These are phyloP conservation scores for Tachysurus fulvidraco DNA, from an alignment of 2,113 vertebrate genomes.

Conservation along the genomic window DNA sequence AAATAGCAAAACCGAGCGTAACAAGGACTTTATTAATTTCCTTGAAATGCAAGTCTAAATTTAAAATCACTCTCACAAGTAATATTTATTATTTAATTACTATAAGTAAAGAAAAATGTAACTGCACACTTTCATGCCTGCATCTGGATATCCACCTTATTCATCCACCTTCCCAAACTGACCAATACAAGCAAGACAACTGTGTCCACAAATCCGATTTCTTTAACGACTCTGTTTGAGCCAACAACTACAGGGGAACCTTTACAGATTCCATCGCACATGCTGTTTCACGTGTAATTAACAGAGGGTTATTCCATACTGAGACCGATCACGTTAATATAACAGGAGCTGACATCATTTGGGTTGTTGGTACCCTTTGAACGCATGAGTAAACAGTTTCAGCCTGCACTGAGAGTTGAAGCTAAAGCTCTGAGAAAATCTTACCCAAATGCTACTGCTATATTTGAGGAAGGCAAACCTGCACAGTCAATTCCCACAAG, in stretches of 20 bases:
- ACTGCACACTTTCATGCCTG: not conserved
- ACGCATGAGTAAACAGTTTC: not conserved
- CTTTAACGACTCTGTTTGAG: not conserved
- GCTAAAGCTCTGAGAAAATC: not conserved
- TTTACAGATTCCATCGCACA: not conserved
- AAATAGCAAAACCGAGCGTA: not conserved
- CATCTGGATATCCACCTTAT: not conserved
- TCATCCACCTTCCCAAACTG: not conserved
- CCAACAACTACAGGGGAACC: not conserved
- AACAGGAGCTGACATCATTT: not conserved
- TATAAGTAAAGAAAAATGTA: not conserved
- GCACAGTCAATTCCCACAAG: not conserved
- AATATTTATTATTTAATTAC: not conserved
- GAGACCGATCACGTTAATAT: not conserved
- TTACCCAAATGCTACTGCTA: constrained; percentile 13
- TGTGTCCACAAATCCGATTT: not conserved
- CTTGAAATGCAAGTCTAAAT: not conserved
- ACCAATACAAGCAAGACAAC: not conserved
- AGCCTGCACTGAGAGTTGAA: constrained; percentile 8
- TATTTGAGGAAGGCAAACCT: constrained; percentile 9
- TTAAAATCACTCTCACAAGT: not conserved
- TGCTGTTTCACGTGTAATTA: not conserved
- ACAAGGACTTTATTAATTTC: not conserved
- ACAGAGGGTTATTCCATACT: not conserved
- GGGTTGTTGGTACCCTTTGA: not conserved